Evolutionary conservation across 2,888 invertebrate genomes (phyloP), one percentile per base, ranked within the genome.

Genomic region (Chaitophorus viminalis): DNA sequence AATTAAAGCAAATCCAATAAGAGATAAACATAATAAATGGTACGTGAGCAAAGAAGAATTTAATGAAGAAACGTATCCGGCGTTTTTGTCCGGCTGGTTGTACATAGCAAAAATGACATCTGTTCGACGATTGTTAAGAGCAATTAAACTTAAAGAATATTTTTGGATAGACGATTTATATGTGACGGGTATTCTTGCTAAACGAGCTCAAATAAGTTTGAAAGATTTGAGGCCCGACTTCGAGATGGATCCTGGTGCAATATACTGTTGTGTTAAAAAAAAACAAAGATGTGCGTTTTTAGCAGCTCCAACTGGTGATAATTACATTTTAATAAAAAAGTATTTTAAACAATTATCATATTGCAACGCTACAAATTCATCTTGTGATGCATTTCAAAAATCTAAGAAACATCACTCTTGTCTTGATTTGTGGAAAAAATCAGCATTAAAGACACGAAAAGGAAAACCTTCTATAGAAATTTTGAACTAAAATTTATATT

Each of bases 111-210:
- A 94, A 88, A 93, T 94, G 0, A 92, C 93, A 89, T 93, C 94
- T 3, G 95, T 94, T 0, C 90, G 91, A 31, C 92, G 92, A 33
- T 91, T 98, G 82, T 92, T 94, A 36, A 91, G 92, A 5, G 92
- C 93, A 89, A 93, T 94, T 0, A 91, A 92, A 54, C 91, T 92
- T 65, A 92, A 93, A n/a, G 92, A 93, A 31, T 95, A 95, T 90
- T 97, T 98, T 92, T 98, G 98, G 97, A 97, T 98, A 89, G 98
- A 98, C 91, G 98, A 98, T 91, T 95, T 96, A 76, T 95, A 95
- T 91, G 92, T 98, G 0, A 98, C 97, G 0, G 98, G 98, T 1
- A 92, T 96, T 81, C 91, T 97, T 54, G 93, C 95, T 14, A 92
- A 94, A 84, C 92, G 93, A 52, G 91, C 94, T 39, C 92, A 92